Evolutionary conservation across 2,797 vertebrate genomes (phyloP), one percentile per base, ranked within the genome.

Genomic region (Apogon talboti): DNA sequence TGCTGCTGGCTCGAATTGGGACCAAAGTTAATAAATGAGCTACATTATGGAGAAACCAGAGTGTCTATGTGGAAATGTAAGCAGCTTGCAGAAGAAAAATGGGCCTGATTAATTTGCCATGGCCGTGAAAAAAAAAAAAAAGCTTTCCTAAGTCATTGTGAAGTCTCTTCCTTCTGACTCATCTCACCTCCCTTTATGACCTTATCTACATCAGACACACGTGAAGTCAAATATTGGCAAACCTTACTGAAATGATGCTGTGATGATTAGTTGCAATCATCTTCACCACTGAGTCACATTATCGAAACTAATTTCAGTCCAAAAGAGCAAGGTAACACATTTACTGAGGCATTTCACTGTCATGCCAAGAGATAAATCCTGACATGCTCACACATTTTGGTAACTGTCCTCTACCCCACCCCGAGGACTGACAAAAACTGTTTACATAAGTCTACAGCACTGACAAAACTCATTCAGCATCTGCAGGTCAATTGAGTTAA

Each of bases 21-120:
- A 63, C 2, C 43, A 35, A 18, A 56, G 37, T 33, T 11, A 42
- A 28, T 38, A 35, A 28, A 28, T 28, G 24, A 28, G 24, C 24
- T 28, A 10, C 9, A 56, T 52, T 38, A 50, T 56, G 21, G 18
- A 15, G 41, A 66, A 70, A 59, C 13, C 50, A 55, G 64, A 53
- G 57, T 21, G 33, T 46, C 38, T 43, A 12, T 38, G 52, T 52
- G 61, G 35, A 66, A 74, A 71, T 46, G 11, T 41, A 68, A 79
- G 51, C 51, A 66, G 56, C 57, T 45, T 45, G 60, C 21, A 62
- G 28, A 8, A 58, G 48, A 69, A 74, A 57, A 59, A 41, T 50
- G 69, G 70, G 45, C 56, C 69, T 74, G 71, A 83, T 80, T 75
- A 86, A 84, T 75, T 1, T 47, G 58, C 66, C 65, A 14, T 28